Evolutionary conservation across 1,140 invertebrate species (phyloP), one percentile per base, ranked within the genome.

Genomic region (Paralvinella palmiformis): DNA sequence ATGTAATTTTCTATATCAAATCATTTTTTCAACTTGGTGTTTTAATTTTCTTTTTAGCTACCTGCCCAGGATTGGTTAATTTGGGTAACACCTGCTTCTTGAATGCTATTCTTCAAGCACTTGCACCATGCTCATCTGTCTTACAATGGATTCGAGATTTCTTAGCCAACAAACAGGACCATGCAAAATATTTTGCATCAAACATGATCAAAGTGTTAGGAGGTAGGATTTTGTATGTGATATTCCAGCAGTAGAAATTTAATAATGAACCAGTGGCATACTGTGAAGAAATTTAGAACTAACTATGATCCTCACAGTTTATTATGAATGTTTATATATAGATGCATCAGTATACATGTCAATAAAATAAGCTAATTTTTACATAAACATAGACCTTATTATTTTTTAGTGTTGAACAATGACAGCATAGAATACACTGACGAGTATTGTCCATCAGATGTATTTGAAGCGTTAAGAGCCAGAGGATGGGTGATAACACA

Each of bases 71-170:
- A 0, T 83, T 98, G 24, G 87, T 96, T 67, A 99, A 98, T 83
- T 83, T 98, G 68, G 95, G 95, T 10, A 92, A 93, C 67, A 97
- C 96, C 0, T 99, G 96, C 82, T 98, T 97, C 78, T 94, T 98
- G 89, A 98, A 96, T 78, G 94, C 91, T 73, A 92, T 98, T 72
- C 87, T 98, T 7, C 95, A 98, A 84, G 89, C 91, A 1, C 77
- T 98, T 66, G 92, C 93, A 53, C 94, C 91, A 15, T 92, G 82
- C 68, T 68, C 90, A 63, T 85, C 85, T 53, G 90, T 94, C 73
- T 85, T 89, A 33, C 83, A 84, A 7, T 95, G 92, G 91, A 78
- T 95, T n/a, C 83, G 85, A 68, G 27, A 57, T 27, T 64, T 36
- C 41, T 32, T 35, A 32, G 33, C 22, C 24, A 57, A 57, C 0